Conservation (phyloP, 2,797 vertebrate genomes). For the Pseudomugil tenellus region DNA sequence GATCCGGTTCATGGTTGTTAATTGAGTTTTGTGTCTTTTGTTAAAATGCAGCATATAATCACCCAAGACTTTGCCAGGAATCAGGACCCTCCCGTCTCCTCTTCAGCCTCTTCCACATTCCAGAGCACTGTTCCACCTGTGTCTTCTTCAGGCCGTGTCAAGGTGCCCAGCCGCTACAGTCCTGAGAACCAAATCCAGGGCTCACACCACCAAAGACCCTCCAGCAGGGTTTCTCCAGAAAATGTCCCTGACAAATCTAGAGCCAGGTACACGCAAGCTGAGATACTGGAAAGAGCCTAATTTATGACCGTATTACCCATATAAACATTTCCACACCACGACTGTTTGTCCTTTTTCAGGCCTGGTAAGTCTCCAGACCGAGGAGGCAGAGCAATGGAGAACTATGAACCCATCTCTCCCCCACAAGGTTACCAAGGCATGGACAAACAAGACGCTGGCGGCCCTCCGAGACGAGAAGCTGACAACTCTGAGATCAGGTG, state of each 20-base stretch:
- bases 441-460: conserved; percentile 89
- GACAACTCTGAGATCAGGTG: conserved; percentile 94
- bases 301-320: background rate
- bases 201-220: conserved; percentile 88
- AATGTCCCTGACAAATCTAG: conserved; percentile 90
- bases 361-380: conserved; percentile 97
- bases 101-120: conserved; percentile 89
- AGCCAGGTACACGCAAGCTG: conserved; percentile 83
- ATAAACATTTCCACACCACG: background rate
- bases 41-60: conserved; percentile 91
- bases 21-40: conserved; percentile 10
- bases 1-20: background rate
- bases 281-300: background rate
- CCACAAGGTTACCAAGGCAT: conserved; percentile 90
- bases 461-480: conserved; percentile 85
- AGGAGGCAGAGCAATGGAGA: conserved; percentile 88
- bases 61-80: conserved; percentile 98
- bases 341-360: conserved; percentile 67
- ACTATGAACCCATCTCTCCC: conserved; percentile 97
- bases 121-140: conserved; percentile 85
- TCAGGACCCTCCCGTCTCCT: conserved; percentile 87
- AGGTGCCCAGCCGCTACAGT: conserved; percentile 91
- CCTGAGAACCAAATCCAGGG: conserved; percentile 87
- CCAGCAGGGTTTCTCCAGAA: conserved; percentile 93
- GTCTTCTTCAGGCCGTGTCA: conserved; percentile 84